Percentiles rank a stretch among this genome's conserved stretches.
Conservation (phyloP, 2,888 invertebrate species). For the Drosophila putrida region DNA sequence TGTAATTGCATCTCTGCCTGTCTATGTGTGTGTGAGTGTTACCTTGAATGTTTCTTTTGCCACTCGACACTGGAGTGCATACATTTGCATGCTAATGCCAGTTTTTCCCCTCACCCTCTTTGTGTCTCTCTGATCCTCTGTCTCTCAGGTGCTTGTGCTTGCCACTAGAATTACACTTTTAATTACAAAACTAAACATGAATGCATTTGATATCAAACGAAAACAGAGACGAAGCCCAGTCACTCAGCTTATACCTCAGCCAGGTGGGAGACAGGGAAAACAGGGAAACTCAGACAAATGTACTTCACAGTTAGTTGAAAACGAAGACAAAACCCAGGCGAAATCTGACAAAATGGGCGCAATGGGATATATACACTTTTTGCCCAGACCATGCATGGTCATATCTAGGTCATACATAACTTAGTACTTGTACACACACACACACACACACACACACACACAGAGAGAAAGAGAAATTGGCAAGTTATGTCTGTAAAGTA, state of each 20-base stretch:
- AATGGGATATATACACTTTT: constrained; percentile 20
- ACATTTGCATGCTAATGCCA: constrained; percentile 74
- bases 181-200: constrained; percentile 77
- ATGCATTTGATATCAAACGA: constrained; percentile 74
- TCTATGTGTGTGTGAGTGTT: constrained; percentile 32
- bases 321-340: constrained; percentile 12
- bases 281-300: neutral
- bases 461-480: neutral
- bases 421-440: neutral
- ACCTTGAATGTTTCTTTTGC: constrained; percentile 62
- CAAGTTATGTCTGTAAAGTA: constrained; percentile 22
- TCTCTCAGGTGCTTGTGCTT: constrained; percentile 51
- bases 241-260: constrained; percentile 6
- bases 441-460: too few species aligned
- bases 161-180: constrained; percentile 72
- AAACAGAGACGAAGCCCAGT: constrained; percentile 36
- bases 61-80: constrained; percentile 62
- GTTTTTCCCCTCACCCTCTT: neutral
- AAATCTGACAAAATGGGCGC: constrained; percentile 18
- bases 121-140: constrained; percentile 6
- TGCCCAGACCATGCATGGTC: constrained; percentile 18
- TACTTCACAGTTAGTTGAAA: constrained; percentile 17
- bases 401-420: constrained; percentile 46
- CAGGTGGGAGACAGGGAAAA: too few species aligned
- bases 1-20: constrained; percentile 38